These are phyloP conservation scores for Tragelaphus buxtoni DNA, from an alignment of 2,113 vertebrate species.

Conservation along the genomic window DNA sequence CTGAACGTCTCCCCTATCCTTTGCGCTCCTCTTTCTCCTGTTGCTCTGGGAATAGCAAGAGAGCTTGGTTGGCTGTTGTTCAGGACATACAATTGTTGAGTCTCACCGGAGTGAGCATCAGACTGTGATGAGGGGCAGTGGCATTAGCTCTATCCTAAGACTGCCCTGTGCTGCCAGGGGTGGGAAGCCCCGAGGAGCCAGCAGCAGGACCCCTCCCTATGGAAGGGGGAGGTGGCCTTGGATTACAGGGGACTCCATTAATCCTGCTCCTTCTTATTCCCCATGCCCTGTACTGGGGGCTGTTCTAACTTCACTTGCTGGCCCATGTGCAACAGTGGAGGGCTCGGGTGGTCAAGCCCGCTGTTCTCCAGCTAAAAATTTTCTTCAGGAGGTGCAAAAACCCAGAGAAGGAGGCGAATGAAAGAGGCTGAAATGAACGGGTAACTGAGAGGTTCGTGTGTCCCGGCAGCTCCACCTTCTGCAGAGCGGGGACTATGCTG, in stretches of 20 bases:
- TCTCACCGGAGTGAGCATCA: not conserved
- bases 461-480: rapidly evolving
- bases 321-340: rapidly evolving
- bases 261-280: too few species aligned
- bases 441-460: not conserved
- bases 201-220: rapidly evolving
- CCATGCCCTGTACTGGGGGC: rapidly evolving
- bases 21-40: not conserved
- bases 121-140: not conserved
- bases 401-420: not conserved
- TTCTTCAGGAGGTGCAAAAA: not conserved
- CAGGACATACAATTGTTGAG: not conserved
- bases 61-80: not conserved
- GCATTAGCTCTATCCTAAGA: not conserved
- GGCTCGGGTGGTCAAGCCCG: not conserved
- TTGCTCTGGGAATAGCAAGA: not conserved
- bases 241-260: rapidly evolving
- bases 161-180: not conserved
- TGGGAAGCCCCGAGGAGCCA: not conserved
- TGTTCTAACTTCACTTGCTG: not conserved
- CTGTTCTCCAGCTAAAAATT: not conserved
- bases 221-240: not conserved
- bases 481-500: rapidly evolving
- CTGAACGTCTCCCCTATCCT: not conserved
- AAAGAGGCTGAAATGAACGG: not conserved